phyloP scores from a whole-genome alignment of 92 coral and sea anemone genomes.

The Siderastrea siderea region DNA sequence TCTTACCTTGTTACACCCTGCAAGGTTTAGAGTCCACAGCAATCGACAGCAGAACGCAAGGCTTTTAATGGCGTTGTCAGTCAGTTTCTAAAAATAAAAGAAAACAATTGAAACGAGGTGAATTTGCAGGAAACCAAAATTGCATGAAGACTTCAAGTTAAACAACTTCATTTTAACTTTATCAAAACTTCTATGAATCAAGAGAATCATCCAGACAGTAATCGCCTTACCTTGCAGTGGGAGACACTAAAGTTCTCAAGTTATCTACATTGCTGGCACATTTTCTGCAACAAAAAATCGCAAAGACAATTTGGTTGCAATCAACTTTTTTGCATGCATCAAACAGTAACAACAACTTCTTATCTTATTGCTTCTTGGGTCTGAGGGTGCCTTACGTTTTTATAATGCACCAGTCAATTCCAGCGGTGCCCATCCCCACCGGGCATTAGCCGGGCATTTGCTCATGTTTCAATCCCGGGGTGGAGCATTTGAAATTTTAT shows the following conservation, averaged over 20 bases:
- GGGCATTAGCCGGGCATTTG: too few relatives aligned
- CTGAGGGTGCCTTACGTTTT: too few relatives aligned
- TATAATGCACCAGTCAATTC: too few relatives aligned
- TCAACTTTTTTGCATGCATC: neutral
- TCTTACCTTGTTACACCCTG: slow-evolving; percentile 90
- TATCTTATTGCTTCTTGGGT: too few relatives aligned
- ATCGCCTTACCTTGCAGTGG: slow-evolving; percentile 78
- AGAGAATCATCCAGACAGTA: neutral
- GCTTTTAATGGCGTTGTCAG: slow-evolving; percentile 97
- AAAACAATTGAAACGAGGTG: neutral
- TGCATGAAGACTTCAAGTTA: too few relatives aligned
- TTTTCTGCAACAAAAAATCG: slow-evolving; percentile 73
- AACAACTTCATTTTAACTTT: neutral
- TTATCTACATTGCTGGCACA: slow-evolving; percentile 94
- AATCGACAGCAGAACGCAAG: slow-evolving; percentile 98
- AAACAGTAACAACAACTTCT: neutral
- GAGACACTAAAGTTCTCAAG: slow-evolving; percentile 93
- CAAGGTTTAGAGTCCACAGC: slow-evolving; percentile 87
- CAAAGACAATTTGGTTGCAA: neutral
- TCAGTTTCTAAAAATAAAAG: slow-evolving; percentile 72
- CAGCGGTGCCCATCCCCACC: too few relatives aligned
- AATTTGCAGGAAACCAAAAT: neutral
- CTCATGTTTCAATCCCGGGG: too few relatives aligned
- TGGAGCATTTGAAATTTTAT: too few relatives aligned
- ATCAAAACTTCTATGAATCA: neutral